Evolutionary conservation across 1,140 invertebrate species (phyloP), one percentile per base, ranked within the genome.

Genomic region (Popillia japonica): DNA sequence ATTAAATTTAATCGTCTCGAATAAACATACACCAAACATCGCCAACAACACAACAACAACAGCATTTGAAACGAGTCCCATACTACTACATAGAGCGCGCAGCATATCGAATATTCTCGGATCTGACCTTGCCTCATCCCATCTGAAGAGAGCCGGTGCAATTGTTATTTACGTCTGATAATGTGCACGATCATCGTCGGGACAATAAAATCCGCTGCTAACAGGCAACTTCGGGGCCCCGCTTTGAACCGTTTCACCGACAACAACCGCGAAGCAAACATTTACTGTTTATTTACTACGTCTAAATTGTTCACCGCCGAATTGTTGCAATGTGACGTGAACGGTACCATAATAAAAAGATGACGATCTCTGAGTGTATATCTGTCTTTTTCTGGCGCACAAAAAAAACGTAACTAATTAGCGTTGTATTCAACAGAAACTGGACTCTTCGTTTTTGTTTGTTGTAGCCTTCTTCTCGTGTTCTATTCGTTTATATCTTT

Each of bases 71-170:
- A 22, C 77, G 61, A 22, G 61, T 64, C 61, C 61, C 23, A 40
- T 75, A 80, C 78, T n/a, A n/a, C n/a, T n/a, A n/a, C n/a, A n/a
- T n/a, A n/a, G n/a, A n/a, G n/a, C n/a, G n/a, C 78, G 34, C 72
- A 80, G 76, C 78, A 80, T 77, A 80, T 77, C 76, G 78, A 79
- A 80, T 79, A 61, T n/a, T n/a, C 59, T 74, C 27, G 23, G n/a
- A 74, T 79, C 80, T 83, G 82, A 83, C 83, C 83, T 83, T 83
- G 82, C 61, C 61, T 64, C 61, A 27, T 77, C 74, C 20, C 59
- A 77, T 77, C 79, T 79, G n/a, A n/a, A n/a, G n/a, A n/a, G 79
- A 83, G 80, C 81, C 82, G 83, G 81, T 84, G 83, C 83, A 84
- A 83, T 84, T 82, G 83, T 82, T 82, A 80, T 83, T 84, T 80